A percentile compares a stretch with the other conserved stretches of the same genome.
Evolutionary conservation across 1,140 invertebrate genomes (phyloP).

Genomic region (Pteromalus puparum): DNA sequence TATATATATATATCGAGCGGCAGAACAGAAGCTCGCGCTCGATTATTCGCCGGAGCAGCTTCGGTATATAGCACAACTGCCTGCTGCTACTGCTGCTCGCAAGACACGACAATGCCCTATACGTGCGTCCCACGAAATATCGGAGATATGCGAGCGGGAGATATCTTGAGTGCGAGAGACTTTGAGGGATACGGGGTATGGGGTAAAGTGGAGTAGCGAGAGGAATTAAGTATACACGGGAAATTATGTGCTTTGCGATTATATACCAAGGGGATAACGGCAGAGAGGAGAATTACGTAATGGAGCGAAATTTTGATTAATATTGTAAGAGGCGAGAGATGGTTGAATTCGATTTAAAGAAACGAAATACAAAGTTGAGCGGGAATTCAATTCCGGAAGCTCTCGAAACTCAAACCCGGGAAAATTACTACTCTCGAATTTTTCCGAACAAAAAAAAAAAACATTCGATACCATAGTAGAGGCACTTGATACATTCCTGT

Average conservation of each 20-base stretch:
- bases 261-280: neutral
- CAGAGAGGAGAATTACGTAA: neutral
- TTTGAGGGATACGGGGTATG: neutral
- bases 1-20: neutral
- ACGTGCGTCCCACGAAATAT: constrained; percentile 38
- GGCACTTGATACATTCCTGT: neutral
- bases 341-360: too few species aligned
- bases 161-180: neutral
- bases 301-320: neutral
- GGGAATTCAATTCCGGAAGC: neutral
- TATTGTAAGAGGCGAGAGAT: too few species aligned
- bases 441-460: neutral
- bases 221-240: neutral
- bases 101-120: constrained; percentile 33
- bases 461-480: neutral
- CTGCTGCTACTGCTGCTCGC: neutral
- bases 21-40: constrained; percentile 2
- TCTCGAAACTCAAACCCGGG: neutral
- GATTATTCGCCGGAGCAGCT: constrained; percentile 39
- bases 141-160: constrained; percentile 25
- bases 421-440: neutral
- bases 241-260: constrained; percentile 16
- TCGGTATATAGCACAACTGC: neutral
- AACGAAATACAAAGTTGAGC: too few species aligned
- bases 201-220: neutral